Evolutionary conservation across 2,888 invertebrate genomes (phyloP).

Genomic region (Synanthedon andrenaeformis): DNA sequence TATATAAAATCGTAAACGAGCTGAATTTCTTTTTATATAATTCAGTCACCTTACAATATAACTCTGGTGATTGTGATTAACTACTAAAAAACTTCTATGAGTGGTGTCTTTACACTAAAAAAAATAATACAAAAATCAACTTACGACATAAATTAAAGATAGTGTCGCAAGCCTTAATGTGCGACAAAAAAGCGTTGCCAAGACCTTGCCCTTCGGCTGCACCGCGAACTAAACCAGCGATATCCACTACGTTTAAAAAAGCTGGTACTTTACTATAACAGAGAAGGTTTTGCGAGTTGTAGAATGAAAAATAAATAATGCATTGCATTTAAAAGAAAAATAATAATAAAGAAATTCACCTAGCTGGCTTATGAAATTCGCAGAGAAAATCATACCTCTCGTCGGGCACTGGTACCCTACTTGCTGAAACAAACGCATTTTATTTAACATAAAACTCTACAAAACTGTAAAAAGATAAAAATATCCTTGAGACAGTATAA

Average conservation of each 20-base stretch:
- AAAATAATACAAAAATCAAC: slow-evolving; percentile 37
- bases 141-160: slow-evolving; percentile 97
- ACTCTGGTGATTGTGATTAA: too few species aligned
- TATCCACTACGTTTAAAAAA: slow-evolving; percentile 96
- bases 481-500: too few species aligned
- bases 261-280: slow-evolving; percentile 92
- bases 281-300: too few species aligned
- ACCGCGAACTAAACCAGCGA: slow-evolving; percentile 97
- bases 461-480: too few species aligned
- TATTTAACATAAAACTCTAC: slow-evolving; percentile 14
- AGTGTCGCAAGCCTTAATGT: slow-evolving; percentile 98
- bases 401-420: slow-evolving; percentile 98
- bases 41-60: too few species aligned
- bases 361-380: slow-evolving; percentile 93
- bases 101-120: too few species aligned
- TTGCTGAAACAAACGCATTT: slow-evolving; percentile 64
- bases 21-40: too few species aligned
- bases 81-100: too few species aligned
- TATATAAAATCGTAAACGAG: too few species aligned
- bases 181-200: slow-evolving; percentile 98
- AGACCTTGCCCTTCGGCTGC: slow-evolving; percentile 98
- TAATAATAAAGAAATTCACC: slow-evolving; percentile 68
- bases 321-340: neutral
- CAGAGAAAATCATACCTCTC: slow-evolving; percentile 92
- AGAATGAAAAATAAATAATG: slow-evolving; percentile 1